Conservation (phyloP, 2,797 vertebrate species). For the Craterocephalus amniculus region DNA sequence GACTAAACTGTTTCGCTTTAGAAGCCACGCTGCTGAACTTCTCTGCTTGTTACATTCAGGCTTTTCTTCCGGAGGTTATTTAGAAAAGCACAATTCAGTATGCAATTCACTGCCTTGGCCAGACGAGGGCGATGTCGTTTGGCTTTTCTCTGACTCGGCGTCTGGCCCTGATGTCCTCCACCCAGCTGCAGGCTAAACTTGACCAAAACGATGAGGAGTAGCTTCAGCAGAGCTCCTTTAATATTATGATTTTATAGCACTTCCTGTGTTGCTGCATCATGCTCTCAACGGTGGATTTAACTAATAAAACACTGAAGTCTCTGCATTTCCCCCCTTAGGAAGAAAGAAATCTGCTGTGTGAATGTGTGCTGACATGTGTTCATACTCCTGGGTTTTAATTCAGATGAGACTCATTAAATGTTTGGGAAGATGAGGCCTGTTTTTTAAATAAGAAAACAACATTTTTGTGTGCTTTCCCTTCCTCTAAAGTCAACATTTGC, state of each 20-base stretch:
- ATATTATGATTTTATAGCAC: constrained; percentile 20
- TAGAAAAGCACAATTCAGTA: constrained; percentile 73
- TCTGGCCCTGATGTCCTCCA: constrained; percentile 9
- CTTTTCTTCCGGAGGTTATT: constrained; percentile 20
- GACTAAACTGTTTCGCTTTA: constrained; percentile 17
- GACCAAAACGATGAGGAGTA: constrained; percentile 23
- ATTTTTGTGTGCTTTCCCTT: constrained; percentile 32
- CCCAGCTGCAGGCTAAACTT: constrained; percentile 29
- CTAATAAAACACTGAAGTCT: constrained; percentile 35
- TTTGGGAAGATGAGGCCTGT: constrained; percentile 46
- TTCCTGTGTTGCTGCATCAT: constrained; percentile 21
- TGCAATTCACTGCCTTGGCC: constrained; percentile 76
- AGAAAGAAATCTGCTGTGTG: constrained; percentile 51
- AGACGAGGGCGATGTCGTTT: constrained; percentile 68
- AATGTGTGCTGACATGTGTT: constrained; percentile 53
- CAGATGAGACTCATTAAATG: constrained; percentile 22
- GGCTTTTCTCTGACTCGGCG: constrained; percentile 25
- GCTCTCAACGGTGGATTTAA: constrained; percentile 38
- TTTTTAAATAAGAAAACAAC: constrained; percentile 11
- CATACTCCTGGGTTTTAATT: constrained; percentile 45
- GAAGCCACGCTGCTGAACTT: constrained; percentile 25
- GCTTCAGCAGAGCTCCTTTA: constrained; percentile 34
- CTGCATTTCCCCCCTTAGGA: constrained; percentile 24
- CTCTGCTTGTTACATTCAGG: too few species aligned
- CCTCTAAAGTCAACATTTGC: constrained; percentile 62